Base-by-base conservation (phyloP, 1,140 invertebrate genomes). In the Pseudomyrmex cubaensis region DNA sequence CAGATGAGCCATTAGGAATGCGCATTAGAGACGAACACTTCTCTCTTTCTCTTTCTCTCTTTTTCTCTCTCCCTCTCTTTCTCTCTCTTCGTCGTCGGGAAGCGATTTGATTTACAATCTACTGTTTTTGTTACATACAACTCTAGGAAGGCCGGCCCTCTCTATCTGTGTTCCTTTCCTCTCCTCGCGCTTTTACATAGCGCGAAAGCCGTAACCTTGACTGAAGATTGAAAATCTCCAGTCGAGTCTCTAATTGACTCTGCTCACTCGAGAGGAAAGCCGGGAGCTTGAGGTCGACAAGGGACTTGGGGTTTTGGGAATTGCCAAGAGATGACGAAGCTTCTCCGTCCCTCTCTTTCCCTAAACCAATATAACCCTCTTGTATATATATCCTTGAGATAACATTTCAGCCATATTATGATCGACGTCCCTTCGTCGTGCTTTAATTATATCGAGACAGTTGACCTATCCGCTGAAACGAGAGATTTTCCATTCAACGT, bases 361-460 rank as follows among this genome's bases (percentile, higher is more conserved):
- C 74, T 90, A 87, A 93, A 92, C 92, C 91, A 91, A 93, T 92
- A 93, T 91, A 84, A 85, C 87, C 82, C 75, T 85, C 73, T 85
- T 76, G 50, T 12, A 52, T 52, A 10, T 12, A 52, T 52, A 64
- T 22, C 77, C 84, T 85, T 61, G 64, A 50, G 52, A 64, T 75
- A 70, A n/a, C 67, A 84, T 85, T 66, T 54, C 0, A 50, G 44
- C 20, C 52, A 54, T 69, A 84, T 87, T 87, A 80, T 82, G 75
- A 78, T 87, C 59, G 77, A 74, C 80, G 74, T 76, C 50, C 56
- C 59, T 48, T 25, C 63, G 20, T 25, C 25, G 20, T 20, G 52
- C 67, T 35, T 46, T 44, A 67, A 56, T 78, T 57, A 57, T 15
- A 22, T 59, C 52, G 44, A 69, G 12, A 9, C 9, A 13, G 44